Conservation (phyloP, 1,140 invertebrate genomes). For the Phthorimaea operculella region DNA sequence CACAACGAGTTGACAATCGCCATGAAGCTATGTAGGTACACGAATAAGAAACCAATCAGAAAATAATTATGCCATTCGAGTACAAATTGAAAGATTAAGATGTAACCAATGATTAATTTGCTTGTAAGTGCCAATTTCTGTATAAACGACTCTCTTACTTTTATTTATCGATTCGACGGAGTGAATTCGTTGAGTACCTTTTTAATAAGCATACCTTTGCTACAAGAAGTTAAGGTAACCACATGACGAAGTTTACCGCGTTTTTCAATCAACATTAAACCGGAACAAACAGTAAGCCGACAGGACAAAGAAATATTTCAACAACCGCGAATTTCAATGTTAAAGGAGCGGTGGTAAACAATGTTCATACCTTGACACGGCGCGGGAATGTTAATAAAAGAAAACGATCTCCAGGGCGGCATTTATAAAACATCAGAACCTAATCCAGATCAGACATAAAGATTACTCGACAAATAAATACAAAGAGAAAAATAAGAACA, state of each 20-base stretch:
- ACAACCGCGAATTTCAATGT: conserved; percentile 22
- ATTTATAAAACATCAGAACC: too few relatives aligned
- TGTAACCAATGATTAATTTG: conserved; percentile 14
- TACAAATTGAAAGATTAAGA: conserved; percentile 11
- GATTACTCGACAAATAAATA: neutral
- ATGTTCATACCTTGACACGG: conserved; percentile 13
- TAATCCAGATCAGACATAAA: too few relatives aligned
- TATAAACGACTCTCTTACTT: too few relatives aligned
- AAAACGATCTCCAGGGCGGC: too few relatives aligned
- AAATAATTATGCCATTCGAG: neutral
- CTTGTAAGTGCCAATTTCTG: neutral
- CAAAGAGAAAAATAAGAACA: neutral
- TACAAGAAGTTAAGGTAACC: neutral
- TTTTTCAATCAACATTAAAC: conserved; percentile 31
- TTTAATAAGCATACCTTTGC: too few relatives aligned
- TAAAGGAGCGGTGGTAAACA: conserved; percentile 22
- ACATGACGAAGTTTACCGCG: conserved; percentile 14
- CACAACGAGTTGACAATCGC: conserved; percentile 10
- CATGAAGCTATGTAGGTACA: conserved; percentile 9
- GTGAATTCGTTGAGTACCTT: too few relatives aligned
- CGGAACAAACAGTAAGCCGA: conserved; percentile 25
- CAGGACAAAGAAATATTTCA: conserved; percentile 22
- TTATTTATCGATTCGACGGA: too few relatives aligned
- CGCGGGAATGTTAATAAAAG: neutral
- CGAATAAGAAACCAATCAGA: neutral